Conservation (phyloP, 2,888 invertebrate species). For the Phyllotreta striolata region DNA sequence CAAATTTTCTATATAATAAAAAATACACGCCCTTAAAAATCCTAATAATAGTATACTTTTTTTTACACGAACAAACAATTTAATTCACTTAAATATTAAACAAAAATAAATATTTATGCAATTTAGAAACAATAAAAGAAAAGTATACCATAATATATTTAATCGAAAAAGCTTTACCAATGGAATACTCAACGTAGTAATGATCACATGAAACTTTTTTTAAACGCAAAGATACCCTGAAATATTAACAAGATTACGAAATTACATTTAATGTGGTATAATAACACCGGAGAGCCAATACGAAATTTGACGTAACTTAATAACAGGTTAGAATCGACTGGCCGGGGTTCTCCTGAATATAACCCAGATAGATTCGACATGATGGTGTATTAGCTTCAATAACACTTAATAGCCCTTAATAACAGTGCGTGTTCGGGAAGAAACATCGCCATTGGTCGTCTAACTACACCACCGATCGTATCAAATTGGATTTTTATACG, state of each 20-base stretch:
- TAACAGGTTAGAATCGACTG: slow-evolving; percentile 53
- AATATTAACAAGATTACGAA: slow-evolving; percentile 32
- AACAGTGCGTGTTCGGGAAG: slow-evolving; percentile 59
- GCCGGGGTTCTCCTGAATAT: slow-evolving; percentile 51
- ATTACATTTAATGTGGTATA: slow-evolving; percentile 31
- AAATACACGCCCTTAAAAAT: no score
- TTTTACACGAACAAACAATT: no score
- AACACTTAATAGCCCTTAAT: slow-evolving; percentile 63
- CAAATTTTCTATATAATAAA: no score
- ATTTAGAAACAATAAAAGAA: no score
- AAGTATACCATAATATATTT: no score
- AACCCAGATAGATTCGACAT: slow-evolving; percentile 56
- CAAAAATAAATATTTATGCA: no score
- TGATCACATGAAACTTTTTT: slow-evolving; percentile 18
- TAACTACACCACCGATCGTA: slow-evolving; percentile 55
- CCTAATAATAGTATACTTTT: no score
- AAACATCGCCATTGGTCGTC: slow-evolving; percentile 57
- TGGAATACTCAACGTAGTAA: slow-evolving; percentile 4
- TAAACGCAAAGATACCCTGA: slow-evolving; percentile 16
- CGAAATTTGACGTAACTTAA: slow-evolving; percentile 58
- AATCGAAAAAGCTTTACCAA: no score
- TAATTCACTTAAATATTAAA: no score
- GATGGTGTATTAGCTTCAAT: slow-evolving; percentile 61
- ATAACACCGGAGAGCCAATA: slow-evolving; percentile 36
- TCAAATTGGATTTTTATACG: slow-evolving; percentile 62